phyloP scores from a whole-genome alignment of 1,140 invertebrate species.

The Diploscapter pachys region DNA sequence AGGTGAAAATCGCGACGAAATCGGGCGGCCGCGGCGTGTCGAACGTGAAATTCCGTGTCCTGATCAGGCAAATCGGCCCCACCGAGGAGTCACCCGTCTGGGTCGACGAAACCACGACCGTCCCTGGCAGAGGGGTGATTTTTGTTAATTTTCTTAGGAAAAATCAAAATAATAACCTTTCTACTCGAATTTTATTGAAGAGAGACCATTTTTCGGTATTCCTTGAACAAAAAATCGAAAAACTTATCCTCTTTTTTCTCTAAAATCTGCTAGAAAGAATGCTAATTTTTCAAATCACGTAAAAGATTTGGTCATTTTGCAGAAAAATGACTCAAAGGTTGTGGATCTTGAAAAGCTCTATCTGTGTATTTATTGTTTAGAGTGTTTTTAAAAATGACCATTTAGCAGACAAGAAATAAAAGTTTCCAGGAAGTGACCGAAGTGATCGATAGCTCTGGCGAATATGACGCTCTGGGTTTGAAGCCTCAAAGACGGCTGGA shows the following conservation, averaged over 20 bases:
- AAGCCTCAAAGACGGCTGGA: constrained; percentile 69
- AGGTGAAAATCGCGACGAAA: constrained; percentile 86
- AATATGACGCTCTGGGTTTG: constrained; percentile 84
- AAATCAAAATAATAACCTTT: not conserved
- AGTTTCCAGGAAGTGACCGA: constrained; percentile 8
- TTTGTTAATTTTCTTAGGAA: not conserved
- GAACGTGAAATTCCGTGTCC: constrained; percentile 83
- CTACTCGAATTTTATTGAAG: not conserved
- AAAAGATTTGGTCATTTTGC: not conserved
- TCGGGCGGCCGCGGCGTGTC: constrained; percentile 86
- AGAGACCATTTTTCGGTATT: no score
- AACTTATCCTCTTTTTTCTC: not conserved
- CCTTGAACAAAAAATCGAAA: no score
- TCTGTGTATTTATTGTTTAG: no score
- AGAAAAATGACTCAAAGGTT: no score
- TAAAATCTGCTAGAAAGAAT: not conserved
- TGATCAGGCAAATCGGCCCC: constrained; percentile 64
- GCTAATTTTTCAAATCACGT: not conserved
- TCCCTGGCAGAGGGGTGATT: constrained; percentile 72
- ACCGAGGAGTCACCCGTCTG: constrained; percentile 97
- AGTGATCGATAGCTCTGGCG: constrained; percentile 63
- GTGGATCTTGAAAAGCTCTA: no score
- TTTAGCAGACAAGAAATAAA: not conserved
- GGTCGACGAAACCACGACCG: constrained; percentile 82
- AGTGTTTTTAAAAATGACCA: no score